Evolutionary conservation across 1,140 invertebrate genomes (phyloP), one percentile per base, ranked within the genome.

Genomic region (Hydropsyche tenuis): DNA sequence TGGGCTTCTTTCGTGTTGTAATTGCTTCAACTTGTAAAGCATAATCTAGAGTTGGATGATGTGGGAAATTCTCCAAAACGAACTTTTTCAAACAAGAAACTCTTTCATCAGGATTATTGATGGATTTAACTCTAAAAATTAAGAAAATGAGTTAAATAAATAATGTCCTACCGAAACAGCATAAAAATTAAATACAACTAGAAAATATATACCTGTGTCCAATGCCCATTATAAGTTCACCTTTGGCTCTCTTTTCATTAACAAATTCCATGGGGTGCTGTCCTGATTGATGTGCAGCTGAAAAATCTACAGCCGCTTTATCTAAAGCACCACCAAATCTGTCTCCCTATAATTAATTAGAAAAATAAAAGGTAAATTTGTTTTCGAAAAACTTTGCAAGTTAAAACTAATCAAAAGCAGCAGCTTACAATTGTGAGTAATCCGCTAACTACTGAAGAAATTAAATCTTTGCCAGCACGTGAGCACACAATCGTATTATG

Each of bases 401-500:
- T 16, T 25, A 14, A 25, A n/a, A 9, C 30, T 12, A 23, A 42
- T 16, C 14, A 45, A 18, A 20, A n/a, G 1, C 30, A 18, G 0
- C 1, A 65, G 16, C 93, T 92, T 87, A 97, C 95, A 84, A 99
- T 99, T 7, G 98, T 99, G 3, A 99, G 87, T 14, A 99, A 88
- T 27, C 98, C 98, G 77, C 96, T 98, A 45, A 98, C 95, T 7
- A 97, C 95, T 23, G 95, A 97, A 1, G 97, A 99, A 53, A 99
- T 95, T 22, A 99, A 88, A 89, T 99, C 98, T 87, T 99, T 99
- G 18, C 98, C 98, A 56, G 98, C 98, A 75, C 98, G 85, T 1
- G 98, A 97, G 81, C 97, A 99, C 6, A 99, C 98, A 82, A 99
- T 99, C 14, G 98, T 99, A 83, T 99, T 99, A 82, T 99, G 98